Base-by-base conservation (phyloP, 2,797 vertebrate species). In the Scleropages formosus region DNA sequence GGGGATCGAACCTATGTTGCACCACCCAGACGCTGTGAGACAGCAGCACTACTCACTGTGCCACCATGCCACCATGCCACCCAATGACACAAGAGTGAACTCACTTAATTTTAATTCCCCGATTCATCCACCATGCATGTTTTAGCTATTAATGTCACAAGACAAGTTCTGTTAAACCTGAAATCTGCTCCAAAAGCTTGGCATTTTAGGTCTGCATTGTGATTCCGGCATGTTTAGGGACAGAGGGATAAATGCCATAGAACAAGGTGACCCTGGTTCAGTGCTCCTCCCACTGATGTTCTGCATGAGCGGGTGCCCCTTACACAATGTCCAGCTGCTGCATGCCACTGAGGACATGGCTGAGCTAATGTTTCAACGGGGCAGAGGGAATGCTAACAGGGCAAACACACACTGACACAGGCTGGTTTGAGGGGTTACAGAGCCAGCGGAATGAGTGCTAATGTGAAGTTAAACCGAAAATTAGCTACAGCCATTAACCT, bases 361-460 rank as follows among this genome's bases (percentile, higher is more conserved):
- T 20, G 31, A 73, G 69, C 18, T 69, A 65, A 56, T 0, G 49
- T 69, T 68, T 61, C 69, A 66, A 26, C 39, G 13, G 60, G n/a
- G 61, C n/a, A 72, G 73, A 27, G 83, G 85, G 88, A 88, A 88
- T 88, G 84, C 58, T 74, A 64, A 84, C 76, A 71, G 85, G 84
- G 81, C 62, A 39, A 9, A 56, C 49, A 63, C 4, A 31, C 27
- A 44, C 20, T 12, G 18, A 18, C 15, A 16, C 8, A 60, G 59
- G 16, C 27, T 44, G 16, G 31, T 39, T 26, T n/a, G 4, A 15
- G 64, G 27, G 10, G 22, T 22, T 4, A 62, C 12, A 11, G 20
- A 24, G 20, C 8, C 0, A 62, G n/a, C n/a, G n/a, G 4, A 8
- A 24, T 22, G 20, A 22, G 12, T 11, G 20, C 11, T 61, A 6